These are phyloP conservation scores for Pachydiplax longipennis DNA, from an alignment of 2,888 invertebrate genomes.

Conservation along the genomic window DNA sequence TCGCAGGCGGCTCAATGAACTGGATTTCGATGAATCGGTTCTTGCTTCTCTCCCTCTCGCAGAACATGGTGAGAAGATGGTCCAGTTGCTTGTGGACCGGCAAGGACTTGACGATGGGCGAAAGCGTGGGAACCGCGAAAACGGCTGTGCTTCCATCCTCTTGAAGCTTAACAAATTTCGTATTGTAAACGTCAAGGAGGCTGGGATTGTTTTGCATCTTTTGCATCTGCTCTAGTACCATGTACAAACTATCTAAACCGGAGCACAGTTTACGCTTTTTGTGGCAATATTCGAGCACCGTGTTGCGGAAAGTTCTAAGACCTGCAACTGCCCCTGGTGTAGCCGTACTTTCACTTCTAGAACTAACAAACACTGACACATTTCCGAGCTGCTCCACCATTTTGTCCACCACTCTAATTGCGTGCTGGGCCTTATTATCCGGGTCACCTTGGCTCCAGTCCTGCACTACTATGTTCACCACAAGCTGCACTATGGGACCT, in stretches of 20 bases:
- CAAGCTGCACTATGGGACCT: conserved; percentile 33
- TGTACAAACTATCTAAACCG: conserved; percentile 50
- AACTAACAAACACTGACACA: conserved; percentile 51
- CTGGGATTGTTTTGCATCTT: conserved; percentile 49
- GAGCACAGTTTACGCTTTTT: conserved; percentile 50
- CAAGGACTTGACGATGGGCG: conserved; percentile 48
- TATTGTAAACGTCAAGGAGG: conserved; percentile 51
- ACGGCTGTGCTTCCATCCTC: conserved; percentile 50
- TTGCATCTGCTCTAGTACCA: conserved; percentile 51
- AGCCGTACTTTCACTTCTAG: conserved; percentile 47
- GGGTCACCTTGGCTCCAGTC: conserved; percentile 39
- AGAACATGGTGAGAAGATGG: conserved; percentile 51
- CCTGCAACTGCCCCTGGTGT: neutral
- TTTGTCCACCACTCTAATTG: conserved; percentile 50
- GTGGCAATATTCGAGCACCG: conserved; percentile 49
- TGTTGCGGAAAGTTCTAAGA: conserved; percentile 14
- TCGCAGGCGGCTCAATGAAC: conserved; percentile 1
- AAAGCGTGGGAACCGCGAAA: conserved; percentile 50
- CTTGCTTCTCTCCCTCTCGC: conserved; percentile 52
- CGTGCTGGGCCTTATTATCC: conserved; percentile 42
- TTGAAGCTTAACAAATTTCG: conserved; percentile 46
- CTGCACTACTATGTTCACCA: conserved; percentile 43
- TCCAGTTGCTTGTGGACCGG: conserved; percentile 51
- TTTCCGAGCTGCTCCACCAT: conserved; percentile 52
- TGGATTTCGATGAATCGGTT: conserved; percentile 52